These are phyloP conservation scores for Hiodon tergisus DNA, from an alignment of 2,113 vertebrate genomes.

Conservation along the genomic window DNA sequence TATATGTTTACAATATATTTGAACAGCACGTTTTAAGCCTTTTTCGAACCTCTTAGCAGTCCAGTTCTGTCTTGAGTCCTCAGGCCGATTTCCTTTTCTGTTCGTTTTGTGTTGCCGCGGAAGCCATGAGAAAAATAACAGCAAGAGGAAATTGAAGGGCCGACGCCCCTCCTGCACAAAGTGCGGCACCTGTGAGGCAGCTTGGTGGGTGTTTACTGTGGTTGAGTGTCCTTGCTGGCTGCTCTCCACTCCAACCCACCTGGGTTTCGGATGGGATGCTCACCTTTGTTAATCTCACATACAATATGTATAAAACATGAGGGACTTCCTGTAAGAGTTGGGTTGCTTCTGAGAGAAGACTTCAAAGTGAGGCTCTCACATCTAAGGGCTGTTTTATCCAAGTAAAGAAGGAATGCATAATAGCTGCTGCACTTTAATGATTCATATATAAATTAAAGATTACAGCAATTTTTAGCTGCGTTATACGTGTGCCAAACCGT, in stretches of 20 bases:
- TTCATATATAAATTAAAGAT: slow-evolving; percentile 75
- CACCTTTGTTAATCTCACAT: slow-evolving; percentile 66
- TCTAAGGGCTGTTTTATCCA: slow-evolving; percentile 77
- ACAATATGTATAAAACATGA: slow-evolving; percentile 70
- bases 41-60: too few relatives aligned
- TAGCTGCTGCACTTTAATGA: slow-evolving; percentile 70
- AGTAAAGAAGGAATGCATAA: slow-evolving; percentile 76
- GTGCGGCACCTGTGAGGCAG: slow-evolving; percentile 11
- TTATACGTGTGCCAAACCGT: slow-evolving; percentile 42
- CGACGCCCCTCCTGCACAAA: too few relatives aligned
- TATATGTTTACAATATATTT: too few relatives aligned
- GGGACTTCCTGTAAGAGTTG: slow-evolving; percentile 69
- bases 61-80: too few relatives aligned
- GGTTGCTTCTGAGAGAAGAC: slow-evolving; percentile 69
- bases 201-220: slow-evolving; percentile 28
- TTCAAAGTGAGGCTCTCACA: slow-evolving; percentile 72
- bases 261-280: slow-evolving; percentile 47
- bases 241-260: slow-evolving; percentile 47
- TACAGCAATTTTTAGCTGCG: slow-evolving; percentile 59
- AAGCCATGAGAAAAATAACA: too few relatives aligned
- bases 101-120: too few relatives aligned
- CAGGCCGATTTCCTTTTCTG: too few relatives aligned
- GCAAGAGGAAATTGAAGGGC: too few relatives aligned
- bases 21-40: too few relatives aligned
- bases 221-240: slow-evolving; percentile 49